These are phyloP conservation scores for Epinotia ramella DNA, from an alignment of 2,888 invertebrate species.

Conservation along the genomic window DNA sequence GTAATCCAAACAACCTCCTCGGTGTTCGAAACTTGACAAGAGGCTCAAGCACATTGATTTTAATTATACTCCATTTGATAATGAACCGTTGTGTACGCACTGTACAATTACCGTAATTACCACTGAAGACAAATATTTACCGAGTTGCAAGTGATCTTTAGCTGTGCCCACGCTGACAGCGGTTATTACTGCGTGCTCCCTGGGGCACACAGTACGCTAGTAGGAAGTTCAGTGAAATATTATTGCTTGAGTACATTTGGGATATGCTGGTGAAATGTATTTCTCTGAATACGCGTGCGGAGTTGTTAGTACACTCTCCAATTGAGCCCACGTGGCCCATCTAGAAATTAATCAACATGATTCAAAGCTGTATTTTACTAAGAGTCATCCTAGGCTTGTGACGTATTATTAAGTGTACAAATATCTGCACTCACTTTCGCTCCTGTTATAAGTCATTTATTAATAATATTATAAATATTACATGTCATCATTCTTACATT, in stretches of 20 bases:
- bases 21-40: constrained; percentile 3
- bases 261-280: constrained; percentile 14
- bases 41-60: constrained; percentile 23
- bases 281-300: constrained; percentile 15
- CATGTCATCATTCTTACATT: too few relatives aligned
- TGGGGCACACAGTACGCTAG: constrained; percentile 56
- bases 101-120: constrained; percentile 74
- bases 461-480: too few relatives aligned
- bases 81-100: constrained; percentile 30
- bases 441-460: too few relatives aligned
- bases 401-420: too few relatives aligned
- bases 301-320: constrained; percentile 20
- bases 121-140: constrained; percentile 80
- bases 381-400: too few relatives aligned
- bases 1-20: constrained; percentile 1
- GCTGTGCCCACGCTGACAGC: constrained; percentile 78
- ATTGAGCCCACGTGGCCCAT: constrained; percentile 11
- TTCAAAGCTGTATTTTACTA: not conserved
- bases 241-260: constrained; percentile 28
- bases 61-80: constrained; percentile 43
- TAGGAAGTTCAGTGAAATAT: constrained; percentile 41
- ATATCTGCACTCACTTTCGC: too few relatives aligned
- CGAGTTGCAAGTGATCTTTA: constrained; percentile 74
- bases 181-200: constrained; percentile 68
- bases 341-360: constrained; percentile 7